A percentile compares a stretch with the other conserved stretches of the same genome.
phyloP scores from a whole-genome alignment of 1,140 invertebrate genomes.

The Cydia pomonella region DNA sequence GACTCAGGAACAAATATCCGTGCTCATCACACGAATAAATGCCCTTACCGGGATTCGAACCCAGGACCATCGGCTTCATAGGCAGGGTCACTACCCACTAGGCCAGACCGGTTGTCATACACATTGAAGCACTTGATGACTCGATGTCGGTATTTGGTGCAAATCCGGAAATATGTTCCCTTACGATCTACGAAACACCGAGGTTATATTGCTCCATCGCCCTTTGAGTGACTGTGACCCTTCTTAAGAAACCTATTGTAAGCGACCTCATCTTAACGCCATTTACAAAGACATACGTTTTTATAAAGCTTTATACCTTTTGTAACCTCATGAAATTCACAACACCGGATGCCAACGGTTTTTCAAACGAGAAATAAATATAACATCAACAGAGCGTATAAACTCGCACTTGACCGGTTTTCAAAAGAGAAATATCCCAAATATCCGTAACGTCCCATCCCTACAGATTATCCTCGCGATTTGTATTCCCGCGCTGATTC shows the following conservation, averaged over 20 bases:
- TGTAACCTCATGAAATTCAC: neutral
- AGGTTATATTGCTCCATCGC: neutral
- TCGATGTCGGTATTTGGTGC: too few species aligned
- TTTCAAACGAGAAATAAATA: neutral
- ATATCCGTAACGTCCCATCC: slow-evolving; percentile 2
- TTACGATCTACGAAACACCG: neutral
- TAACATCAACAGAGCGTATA: neutral
- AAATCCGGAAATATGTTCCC: neutral
- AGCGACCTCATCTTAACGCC: neutral
- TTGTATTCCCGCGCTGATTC: slow-evolving; percentile 30
- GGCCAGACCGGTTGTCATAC: too few species aligned
- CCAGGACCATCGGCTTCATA: too few species aligned
- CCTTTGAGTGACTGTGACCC: neutral
- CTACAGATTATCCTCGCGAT: slow-evolving; percentile 22
- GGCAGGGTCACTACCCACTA: too few species aligned
- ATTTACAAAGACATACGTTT: neutral
- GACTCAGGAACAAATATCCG: too few species aligned
- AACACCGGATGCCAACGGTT: neutral
- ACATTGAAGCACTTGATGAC: too few species aligned
- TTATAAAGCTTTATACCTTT: too few species aligned
- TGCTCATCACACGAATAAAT: too few species aligned
- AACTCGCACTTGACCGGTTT: neutral
- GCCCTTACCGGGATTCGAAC: too few species aligned
- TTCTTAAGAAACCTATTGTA: neutral
- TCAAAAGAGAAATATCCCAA: neutral